phyloP scores from a whole-genome alignment of 2,113 vertebrate species.

The Climacteris rufus region DNA sequence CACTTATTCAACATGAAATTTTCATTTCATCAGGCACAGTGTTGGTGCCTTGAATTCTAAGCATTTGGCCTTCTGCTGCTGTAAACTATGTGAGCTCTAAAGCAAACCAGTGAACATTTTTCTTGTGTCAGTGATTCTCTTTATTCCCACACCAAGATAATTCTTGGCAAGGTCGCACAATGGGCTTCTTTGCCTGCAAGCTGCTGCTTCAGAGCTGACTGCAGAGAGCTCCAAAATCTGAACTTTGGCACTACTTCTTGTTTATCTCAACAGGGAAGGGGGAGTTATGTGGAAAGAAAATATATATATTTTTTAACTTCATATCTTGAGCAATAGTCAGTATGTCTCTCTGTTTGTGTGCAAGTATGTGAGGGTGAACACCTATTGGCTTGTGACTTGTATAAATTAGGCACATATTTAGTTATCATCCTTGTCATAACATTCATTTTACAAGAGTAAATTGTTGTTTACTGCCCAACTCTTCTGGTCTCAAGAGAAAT shows the following conservation, averaged over 20 bases:
- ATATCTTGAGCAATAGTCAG: neutral
- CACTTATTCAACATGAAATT: neutral
- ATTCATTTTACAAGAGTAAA: neutral
- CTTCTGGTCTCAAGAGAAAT: neutral
- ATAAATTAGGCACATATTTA: neutral
- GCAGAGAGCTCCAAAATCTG: neutral
- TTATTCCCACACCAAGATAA: neutral
- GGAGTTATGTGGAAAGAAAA: neutral
- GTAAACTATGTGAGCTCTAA: neutral
- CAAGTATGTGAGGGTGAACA: neutral
- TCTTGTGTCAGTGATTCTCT: neutral
- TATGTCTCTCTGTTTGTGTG: neutral
- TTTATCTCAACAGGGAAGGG: neutral
- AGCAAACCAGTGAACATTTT: neutral
- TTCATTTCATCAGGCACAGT: slow-evolving; percentile 19
- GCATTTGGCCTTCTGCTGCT: neutral
- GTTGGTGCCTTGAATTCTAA: slow-evolving; percentile 16
- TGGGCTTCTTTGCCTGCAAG: neutral
- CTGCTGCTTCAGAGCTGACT: neutral
- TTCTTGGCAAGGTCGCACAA: neutral
- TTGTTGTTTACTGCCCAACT: neutral
- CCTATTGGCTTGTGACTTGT: neutral
- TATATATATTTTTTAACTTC: neutral
- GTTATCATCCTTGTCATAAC: neutral
- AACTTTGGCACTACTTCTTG: neutral